Conservation (phyloP, 2,888 invertebrate genomes). For the Stenolophus ochropezus region DNA sequence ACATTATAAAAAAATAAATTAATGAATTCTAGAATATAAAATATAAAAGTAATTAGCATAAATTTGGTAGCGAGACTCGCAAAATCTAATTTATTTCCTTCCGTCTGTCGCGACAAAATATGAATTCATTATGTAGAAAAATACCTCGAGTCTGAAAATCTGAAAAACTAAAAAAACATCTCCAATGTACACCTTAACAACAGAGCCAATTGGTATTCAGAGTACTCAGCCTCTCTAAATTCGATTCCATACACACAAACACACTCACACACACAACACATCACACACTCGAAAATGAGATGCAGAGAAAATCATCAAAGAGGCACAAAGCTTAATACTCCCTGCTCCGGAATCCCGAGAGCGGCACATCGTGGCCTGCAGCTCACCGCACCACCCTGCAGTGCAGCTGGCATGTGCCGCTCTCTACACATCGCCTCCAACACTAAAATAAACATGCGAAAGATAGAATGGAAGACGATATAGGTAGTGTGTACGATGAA, state of each 20-base stretch:
- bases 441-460: slow-evolving; percentile 70
- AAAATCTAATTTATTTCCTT: background rate
- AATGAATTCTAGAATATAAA: background rate
- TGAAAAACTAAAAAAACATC: slow-evolving; percentile 34
- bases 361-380: slow-evolving; percentile 65
- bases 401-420: slow-evolving; percentile 61
- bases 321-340: slow-evolving; percentile 73
- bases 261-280: slow-evolving; percentile 65
- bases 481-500: slow-evolving; percentile 63
- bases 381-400: slow-evolving; percentile 56
- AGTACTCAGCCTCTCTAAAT: slow-evolving; percentile 72
- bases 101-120: background rate
- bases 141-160: slow-evolving; percentile 24
- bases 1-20: background rate
- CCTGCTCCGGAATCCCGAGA: slow-evolving; percentile 65
- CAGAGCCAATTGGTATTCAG: slow-evolving; percentile 72
- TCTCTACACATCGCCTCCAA: slow-evolving; percentile 62
- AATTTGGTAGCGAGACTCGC: background rate
- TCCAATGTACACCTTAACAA: slow-evolving; percentile 43
- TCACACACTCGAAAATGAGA: slow-evolving; percentile 72
- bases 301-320: slow-evolving; percentile 74
- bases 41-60: background rate
- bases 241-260: slow-evolving; percentile 70
- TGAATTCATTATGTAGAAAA: background rate
- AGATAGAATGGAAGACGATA: slow-evolving; percentile 67